A percentile compares a stretch with the other conserved stretches of the same genome.
Evolutionary conservation across 2,797 vertebrate species (phyloP).

Genomic region (Harpia harpyja): DNA sequence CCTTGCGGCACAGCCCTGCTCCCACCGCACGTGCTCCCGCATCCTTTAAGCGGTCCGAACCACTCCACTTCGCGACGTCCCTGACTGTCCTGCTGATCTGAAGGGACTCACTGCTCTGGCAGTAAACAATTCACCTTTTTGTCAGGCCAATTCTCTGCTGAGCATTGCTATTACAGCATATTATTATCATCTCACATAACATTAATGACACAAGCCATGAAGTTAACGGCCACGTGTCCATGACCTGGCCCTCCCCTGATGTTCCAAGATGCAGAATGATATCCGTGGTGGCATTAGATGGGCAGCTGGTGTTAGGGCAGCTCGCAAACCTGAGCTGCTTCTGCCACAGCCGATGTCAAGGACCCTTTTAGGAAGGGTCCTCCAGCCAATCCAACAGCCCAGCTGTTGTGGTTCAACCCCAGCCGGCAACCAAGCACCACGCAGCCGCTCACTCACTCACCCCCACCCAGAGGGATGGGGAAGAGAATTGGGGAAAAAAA

Average conservation of each 20-base stretch:
- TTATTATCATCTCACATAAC: neutral
- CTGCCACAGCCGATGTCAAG: neutral
- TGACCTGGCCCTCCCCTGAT: neutral
- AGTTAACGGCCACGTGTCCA: neutral
- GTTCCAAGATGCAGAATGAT: neutral
- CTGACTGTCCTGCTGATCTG: rapidly evolving
- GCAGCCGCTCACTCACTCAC: too few relatives aligned
- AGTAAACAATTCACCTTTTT: neutral
- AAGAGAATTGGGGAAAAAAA: too few relatives aligned
- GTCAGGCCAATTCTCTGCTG: neutral
- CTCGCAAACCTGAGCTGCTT: neutral
- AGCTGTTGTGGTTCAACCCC: too few relatives aligned
- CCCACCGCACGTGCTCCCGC: neutral
- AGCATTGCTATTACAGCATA: neutral
- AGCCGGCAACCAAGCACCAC: too few relatives aligned
- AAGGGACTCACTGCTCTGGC: neutral
- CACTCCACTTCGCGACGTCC: neutral
- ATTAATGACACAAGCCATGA: neutral
- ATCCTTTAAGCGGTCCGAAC: too few relatives aligned
- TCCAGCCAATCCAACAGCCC: neutral
- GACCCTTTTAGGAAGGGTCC: neutral
- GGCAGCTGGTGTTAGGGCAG: neutral
- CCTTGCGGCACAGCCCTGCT: too few relatives aligned
- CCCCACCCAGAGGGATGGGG: too few relatives aligned
- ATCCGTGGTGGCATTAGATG: neutral